Conservation (phyloP, 2,113 vertebrate genomes). For the Tinamus guttatus region DNA sequence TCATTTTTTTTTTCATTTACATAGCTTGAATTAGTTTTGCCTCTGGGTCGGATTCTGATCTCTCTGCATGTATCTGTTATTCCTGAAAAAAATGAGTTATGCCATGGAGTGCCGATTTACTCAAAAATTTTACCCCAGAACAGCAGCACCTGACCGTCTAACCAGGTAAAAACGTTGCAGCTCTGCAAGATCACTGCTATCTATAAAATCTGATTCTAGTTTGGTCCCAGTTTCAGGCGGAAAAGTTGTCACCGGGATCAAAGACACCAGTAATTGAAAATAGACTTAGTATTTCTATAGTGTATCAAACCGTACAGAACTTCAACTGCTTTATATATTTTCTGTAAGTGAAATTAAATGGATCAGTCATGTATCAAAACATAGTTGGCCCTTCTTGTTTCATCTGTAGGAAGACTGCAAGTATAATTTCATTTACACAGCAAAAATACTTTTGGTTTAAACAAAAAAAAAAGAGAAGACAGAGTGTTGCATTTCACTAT, state of each 20-base stretch:
- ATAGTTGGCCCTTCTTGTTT: conserved; percentile 59
- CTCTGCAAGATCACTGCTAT: neutral
- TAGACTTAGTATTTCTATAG: conserved; percentile 62
- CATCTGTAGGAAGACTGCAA: conserved; percentile 63
- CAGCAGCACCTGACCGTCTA: neutral
- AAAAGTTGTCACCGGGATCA: neutral
- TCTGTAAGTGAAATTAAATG: conserved; percentile 23
- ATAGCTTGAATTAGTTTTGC: neutral
- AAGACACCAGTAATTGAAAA: conserved; percentile 48
- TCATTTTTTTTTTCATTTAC: neutral
- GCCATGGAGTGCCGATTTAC: neutral
- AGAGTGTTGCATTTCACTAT: neutral
- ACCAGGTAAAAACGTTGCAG: conserved; percentile 15
- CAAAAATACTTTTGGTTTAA: conserved; percentile 66
- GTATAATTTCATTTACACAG: conserved; percentile 27
- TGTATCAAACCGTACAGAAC: conserved; percentile 47
- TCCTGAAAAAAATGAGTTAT: neutral
- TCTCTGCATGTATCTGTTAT: neutral
- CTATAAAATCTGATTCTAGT: conserved; percentile 27
- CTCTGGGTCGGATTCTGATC: conserved; percentile 3
- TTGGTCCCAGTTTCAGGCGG: conserved; percentile 5
- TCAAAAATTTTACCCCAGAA: neutral
- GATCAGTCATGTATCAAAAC: conserved; percentile 12
- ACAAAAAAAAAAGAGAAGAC: conserved; percentile 23
- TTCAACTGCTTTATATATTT: neutral